These are phyloP conservation scores for Caiman crocodilus DNA, from an alignment of 2,797 vertebrate genomes.

Conservation along the genomic window DNA sequence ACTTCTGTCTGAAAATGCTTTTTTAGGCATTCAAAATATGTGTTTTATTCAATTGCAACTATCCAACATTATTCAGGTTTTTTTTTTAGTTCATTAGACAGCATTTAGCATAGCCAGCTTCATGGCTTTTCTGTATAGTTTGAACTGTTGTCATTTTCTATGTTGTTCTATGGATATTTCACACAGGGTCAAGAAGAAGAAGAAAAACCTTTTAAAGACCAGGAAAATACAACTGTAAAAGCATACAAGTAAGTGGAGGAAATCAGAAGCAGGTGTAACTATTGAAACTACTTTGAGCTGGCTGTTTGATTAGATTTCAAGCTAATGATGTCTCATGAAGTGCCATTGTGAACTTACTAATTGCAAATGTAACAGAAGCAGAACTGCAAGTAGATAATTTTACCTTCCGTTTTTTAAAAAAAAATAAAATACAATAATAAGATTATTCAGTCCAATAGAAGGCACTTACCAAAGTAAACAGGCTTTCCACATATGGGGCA, in stretches of 20 bases:
- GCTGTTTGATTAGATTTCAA: background rate
- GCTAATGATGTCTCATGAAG: background rate
- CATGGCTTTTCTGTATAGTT: background rate
- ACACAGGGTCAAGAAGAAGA: background rate
- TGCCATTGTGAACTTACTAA: background rate
- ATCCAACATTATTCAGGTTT: background rate
- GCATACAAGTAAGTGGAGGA: background rate
- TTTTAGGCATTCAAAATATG: background rate
- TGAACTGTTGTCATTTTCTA: background rate
- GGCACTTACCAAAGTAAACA: constrained; percentile 89
- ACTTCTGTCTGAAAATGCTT: background rate
- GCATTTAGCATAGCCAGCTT: background rate
- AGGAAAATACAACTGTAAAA: background rate
- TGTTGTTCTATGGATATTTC: background rate
- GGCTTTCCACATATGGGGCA: constrained; percentile 89
- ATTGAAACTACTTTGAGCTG: background rate
- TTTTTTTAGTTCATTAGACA: background rate
- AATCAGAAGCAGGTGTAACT: background rate
- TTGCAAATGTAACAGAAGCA: background rate
- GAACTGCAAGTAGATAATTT: background rate
- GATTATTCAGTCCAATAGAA: background rate
- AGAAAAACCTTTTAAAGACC: background rate
- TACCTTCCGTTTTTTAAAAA: no score
- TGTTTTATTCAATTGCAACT: no score
- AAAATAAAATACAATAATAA: background rate